phyloP scores from a whole-genome alignment of 2,113 vertebrate genomes.

The Madoqua kirkii region DNA sequence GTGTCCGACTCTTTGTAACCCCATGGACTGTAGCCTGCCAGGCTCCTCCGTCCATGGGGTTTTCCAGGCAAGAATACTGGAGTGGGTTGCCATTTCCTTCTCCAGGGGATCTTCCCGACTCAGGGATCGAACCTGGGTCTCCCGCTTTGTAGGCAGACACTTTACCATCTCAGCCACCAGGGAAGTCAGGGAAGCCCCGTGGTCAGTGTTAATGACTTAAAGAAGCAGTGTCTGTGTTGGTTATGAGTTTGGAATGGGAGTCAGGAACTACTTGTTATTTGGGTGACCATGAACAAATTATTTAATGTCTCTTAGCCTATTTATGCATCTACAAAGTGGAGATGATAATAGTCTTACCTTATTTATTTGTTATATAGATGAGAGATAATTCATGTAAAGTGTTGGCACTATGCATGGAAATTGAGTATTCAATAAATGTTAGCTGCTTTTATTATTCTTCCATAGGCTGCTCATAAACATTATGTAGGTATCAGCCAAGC shows the following conservation, averaged over 20 bases:
- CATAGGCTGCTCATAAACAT: not conserved
- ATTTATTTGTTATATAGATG: not conserved
- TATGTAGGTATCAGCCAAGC: not conserved
- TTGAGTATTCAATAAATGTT: not conserved
- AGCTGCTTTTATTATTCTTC: not conserved
- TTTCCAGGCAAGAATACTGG: too few relatives aligned
- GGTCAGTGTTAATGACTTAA: not conserved
- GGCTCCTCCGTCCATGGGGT: too few relatives aligned
- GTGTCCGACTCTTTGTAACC: too few relatives aligned
- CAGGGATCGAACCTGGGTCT: too few relatives aligned
- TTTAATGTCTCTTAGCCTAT: not conserved
- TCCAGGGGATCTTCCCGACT: too few relatives aligned
- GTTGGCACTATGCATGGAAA: not conserved
- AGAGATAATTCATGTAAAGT: not conserved
- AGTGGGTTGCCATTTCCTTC: too few relatives aligned
- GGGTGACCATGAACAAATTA: not conserved
- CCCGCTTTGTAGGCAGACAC: too few relatives aligned
- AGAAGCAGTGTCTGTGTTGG: not conserved
- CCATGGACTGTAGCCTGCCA: too few relatives aligned
- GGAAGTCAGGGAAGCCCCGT: not conserved
- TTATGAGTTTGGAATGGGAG: not conserved
- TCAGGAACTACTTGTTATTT: not conserved
- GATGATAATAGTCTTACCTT: not conserved
- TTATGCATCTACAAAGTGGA: not conserved
- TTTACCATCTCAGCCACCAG: too few relatives aligned